Percentiles rank a stretch among this genome's conserved stretches.
Evolutionary conservation across 1,140 invertebrate genomes (phyloP).

Genomic region (Drosophila bipectinata): DNA sequence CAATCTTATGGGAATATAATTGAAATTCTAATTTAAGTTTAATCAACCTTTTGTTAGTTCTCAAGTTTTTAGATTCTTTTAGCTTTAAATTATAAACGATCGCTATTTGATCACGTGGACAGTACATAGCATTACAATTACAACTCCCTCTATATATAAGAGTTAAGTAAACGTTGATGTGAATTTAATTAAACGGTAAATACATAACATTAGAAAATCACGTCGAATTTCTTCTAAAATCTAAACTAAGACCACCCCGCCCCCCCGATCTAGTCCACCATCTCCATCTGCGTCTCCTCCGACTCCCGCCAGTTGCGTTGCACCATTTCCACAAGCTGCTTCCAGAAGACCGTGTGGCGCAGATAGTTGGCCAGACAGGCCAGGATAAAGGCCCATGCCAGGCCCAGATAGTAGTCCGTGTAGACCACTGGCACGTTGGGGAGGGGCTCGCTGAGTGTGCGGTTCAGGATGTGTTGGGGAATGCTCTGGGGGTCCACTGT

Average conservation of each 20-base stretch:
- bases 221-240: not conserved
- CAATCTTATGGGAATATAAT: conserved; percentile 14
- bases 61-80: conserved; percentile 31
- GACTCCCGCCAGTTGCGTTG: conserved; percentile 96
- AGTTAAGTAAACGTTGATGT: conserved; percentile 75
- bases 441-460: conserved; percentile 54
- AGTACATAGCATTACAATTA: conserved; percentile 21
- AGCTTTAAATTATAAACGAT: conserved; percentile 50
- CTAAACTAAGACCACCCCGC: not conserved
- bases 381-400: conserved; percentile 94
- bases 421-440: conserved; percentile 84
- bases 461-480: not conserved
- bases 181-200: conserved; percentile 77
- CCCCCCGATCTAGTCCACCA: conserved; percentile 50
- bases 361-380: conserved; percentile 91
- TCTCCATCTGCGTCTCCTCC: conserved; percentile 91
- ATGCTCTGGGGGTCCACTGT: conserved; percentile 82
- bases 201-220: conserved; percentile 68
- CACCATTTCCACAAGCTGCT: conserved; percentile 92
- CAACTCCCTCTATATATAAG: conserved; percentile 41
- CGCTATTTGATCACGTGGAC: conserved; percentile 13
- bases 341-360: conserved; percentile 91
- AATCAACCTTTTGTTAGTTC: conserved; percentile 19
- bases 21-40: conserved; percentile 23
- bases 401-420: conserved; percentile 91